Evolutionary conservation across 2,113 vertebrate genomes (phyloP).

Genomic region (Microtus oregoni): DNA sequence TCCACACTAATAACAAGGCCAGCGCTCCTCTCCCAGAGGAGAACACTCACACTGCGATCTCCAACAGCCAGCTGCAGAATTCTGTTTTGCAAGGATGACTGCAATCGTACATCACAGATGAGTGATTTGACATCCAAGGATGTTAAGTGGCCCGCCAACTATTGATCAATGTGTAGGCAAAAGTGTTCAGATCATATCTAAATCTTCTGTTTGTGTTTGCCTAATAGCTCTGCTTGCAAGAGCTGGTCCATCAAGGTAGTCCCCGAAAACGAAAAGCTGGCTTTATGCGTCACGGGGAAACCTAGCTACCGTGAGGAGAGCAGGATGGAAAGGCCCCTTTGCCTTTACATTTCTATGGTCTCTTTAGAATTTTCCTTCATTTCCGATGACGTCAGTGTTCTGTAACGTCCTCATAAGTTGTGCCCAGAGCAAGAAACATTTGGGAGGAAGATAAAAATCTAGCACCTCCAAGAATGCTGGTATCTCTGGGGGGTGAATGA

Average conservation of each 20-base stretch:
- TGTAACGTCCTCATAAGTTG: background rate
- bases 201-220: background rate
- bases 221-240: background rate
- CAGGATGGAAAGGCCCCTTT: background rate
- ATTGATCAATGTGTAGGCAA: background rate
- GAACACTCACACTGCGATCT: background rate
- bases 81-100: background rate
- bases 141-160: rapidly evolving
- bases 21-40: background rate
- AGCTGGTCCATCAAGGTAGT: background rate
- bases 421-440: background rate
- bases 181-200: background rate
- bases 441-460: background rate
- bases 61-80: background rate
- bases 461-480: background rate
- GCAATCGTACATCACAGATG: background rate
- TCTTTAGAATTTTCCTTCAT: background rate
- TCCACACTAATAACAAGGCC: background rate
- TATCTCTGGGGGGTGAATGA: background rate
- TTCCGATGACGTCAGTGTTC: background rate
- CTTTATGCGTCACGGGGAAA: background rate
- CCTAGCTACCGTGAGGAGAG: background rate
- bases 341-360: background rate
- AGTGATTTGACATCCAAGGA: background rate
- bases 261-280: background rate